These are phyloP conservation scores for Darwinula stevensoni DNA, from an alignment of 2,888 invertebrate species.

Conservation along the genomic window DNA sequence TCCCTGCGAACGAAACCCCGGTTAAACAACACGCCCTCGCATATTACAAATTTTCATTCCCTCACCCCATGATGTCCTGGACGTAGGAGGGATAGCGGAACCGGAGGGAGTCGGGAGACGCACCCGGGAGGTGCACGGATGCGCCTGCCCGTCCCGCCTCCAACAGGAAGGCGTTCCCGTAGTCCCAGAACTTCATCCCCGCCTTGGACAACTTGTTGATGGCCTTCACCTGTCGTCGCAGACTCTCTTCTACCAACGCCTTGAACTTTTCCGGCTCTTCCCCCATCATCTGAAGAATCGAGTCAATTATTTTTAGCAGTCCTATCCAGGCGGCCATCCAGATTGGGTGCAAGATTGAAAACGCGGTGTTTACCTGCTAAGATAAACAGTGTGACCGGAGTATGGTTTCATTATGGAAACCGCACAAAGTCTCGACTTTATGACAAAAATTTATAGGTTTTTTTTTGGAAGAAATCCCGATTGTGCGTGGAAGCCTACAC, in stretches of 20 bases:
- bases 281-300: slow-evolving; percentile 17
- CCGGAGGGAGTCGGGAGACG: too few relatives aligned
- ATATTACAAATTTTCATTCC: background rate
- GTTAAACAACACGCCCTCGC: too few relatives aligned
- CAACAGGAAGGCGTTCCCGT: slow-evolving; percentile 29
- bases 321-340: too few relatives aligned
- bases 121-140: slow-evolving; percentile 16
- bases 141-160: slow-evolving; percentile 26
- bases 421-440: too few relatives aligned
- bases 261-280: slow-evolving; percentile 21
- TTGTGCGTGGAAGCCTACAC: too few relatives aligned
- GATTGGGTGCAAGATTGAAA: too few relatives aligned
- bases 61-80: slow-evolving; percentile 29
- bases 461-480: too few relatives aligned
- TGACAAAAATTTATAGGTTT: too few relatives aligned
- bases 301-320: too few relatives aligned
- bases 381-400: too few relatives aligned
- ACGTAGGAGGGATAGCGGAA: slow-evolving; percentile 29
- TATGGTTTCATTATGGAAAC: too few relatives aligned
- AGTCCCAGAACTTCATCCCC: slow-evolving; percentile 29
- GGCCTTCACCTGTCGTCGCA: slow-evolving; percentile 24
- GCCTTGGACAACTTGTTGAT: slow-evolving; percentile 20
- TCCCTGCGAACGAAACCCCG: slow-evolving; percentile 21
- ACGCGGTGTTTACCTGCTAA: too few relatives aligned
- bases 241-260: slow-evolving; percentile 22